Percentiles rank a stretch among this genome's conserved stretches.
Evolutionary conservation across 2,113 vertebrate genomes (phyloP).

Genomic region (Natator depressus): DNA sequence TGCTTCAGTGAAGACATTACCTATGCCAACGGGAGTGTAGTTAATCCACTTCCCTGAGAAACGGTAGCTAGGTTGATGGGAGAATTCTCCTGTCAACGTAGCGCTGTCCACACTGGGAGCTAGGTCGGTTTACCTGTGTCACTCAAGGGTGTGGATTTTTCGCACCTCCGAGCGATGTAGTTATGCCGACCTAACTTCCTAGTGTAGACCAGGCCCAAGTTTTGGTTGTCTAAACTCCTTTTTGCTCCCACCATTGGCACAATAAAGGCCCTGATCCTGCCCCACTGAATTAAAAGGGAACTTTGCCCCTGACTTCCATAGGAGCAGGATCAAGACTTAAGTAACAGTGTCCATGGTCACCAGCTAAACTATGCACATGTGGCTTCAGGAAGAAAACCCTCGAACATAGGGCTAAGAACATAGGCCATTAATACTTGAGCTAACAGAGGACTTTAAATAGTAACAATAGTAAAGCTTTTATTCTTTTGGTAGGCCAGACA

Average conservation of each 20-base stretch:
- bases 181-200: background rate
- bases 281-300: background rate
- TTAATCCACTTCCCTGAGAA: background rate
- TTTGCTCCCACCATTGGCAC: background rate
- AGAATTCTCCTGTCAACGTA: background rate
- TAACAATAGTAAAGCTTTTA: fast-evolving
- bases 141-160: background rate
- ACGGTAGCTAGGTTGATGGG: no score
- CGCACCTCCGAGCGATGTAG: background rate
- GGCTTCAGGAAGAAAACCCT: background rate
- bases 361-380: background rate
- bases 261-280: fast-evolving
- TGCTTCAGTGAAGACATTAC: background rate
- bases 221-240: background rate
- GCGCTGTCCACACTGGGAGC: background rate
- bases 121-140: background rate
- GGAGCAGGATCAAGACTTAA: background rate
- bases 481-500: background rate
- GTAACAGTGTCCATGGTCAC: background rate
- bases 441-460: fast-evolving
- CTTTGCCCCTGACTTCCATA: background rate
- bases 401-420: no score
- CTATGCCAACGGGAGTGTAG: fast-evolving
- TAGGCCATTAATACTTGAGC: fast-evolving
- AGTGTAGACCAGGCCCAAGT: background rate